Evolutionary conservation across 2,797 vertebrate species (phyloP), one percentile per base, ranked within the genome.

Genomic region (Tragopan temminckii): DNA sequence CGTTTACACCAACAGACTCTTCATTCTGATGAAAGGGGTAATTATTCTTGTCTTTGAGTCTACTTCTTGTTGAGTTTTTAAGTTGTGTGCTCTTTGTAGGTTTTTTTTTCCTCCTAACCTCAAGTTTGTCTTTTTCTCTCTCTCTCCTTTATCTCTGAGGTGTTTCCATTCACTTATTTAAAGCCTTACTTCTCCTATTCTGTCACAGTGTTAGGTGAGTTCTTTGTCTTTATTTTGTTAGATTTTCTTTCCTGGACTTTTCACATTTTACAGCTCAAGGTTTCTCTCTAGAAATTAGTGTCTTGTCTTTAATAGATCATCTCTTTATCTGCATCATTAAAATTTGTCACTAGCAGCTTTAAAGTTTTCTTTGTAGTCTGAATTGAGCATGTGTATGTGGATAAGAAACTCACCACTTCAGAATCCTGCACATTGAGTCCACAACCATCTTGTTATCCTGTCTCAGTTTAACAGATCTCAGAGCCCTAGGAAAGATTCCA

Each of bases 81-180:
- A 89, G 31, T n/a, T 77, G 18, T 3, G 2, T 19, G 33, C 1
- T 57, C 9, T 27, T 53, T 17, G 18, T 6, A 2, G 7, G 4
- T 10, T 10, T 35, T n/a, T 31, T 61, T 6, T 42, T 5, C 0
- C 1, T 7, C 7, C 8, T 40, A 36, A 23, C 14, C 57, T 71
- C 55, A 80, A 48, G 29, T 7, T 35, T 85, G 1, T 43, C 6
- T n/a, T 36, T 20, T 45, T 80, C 57, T 46, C 6, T 7, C 16
- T 87, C 13, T 85, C 27, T 68, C 42, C 35, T 83, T 93, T 72
- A 81, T 43, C 33, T 80, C 8, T 69, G 58, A 89, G 35, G 29
- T 35, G 85, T 91, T 42, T 40, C 71, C 58, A 87, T 93, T 75
- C 87, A 55, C n/a, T 78, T 85, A 62, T 83, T 94, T 89, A 80